Conservation (phyloP, 1,140 invertebrate species). For the Diabrotica undecimpunctata region DNA sequence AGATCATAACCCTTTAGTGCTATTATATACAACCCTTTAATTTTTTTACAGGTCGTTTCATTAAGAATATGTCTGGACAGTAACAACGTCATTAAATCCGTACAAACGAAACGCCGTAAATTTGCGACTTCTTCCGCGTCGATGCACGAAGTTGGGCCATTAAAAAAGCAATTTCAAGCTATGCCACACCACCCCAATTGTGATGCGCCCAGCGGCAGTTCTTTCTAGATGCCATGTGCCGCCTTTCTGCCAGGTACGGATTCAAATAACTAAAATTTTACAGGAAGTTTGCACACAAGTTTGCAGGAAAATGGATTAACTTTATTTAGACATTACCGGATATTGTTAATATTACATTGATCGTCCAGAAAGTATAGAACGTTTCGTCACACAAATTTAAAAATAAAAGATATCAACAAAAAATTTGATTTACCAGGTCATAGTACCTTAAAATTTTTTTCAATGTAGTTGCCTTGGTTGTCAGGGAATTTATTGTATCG, state of each 20-base stretch:
- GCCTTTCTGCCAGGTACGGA: neutral
- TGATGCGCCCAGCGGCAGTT: constrained; percentile 1
- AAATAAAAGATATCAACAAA: too few relatives aligned
- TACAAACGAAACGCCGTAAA: neutral
- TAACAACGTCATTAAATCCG: constrained; percentile 2
- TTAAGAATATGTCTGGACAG: neutral
- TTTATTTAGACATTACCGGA: too few relatives aligned
- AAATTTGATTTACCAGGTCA: too few relatives aligned
- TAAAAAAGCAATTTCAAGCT: constrained; percentile 12
- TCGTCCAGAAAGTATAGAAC: too few relatives aligned
- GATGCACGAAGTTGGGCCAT: constrained; percentile 5
- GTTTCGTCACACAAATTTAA: too few relatives aligned
- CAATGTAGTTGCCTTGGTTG: too few relatives aligned
- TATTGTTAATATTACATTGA: too few relatives aligned
- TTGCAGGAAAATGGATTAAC: too few relatives aligned
- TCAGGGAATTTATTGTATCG: too few relatives aligned
- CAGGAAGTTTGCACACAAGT: too few relatives aligned
- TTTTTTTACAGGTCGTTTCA: neutral
- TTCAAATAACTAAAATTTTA: neutral
- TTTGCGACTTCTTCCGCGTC: neutral
- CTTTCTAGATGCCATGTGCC: neutral
- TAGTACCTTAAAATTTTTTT: too few relatives aligned
- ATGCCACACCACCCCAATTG: constrained; percentile 3
- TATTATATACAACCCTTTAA: neutral
- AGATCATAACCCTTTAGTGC: too few relatives aligned